Evolutionary conservation across 2,113 vertebrate genomes (phyloP), one percentile per base, ranked within the genome.

Genomic region (Dryoscopus gambensis): DNA sequence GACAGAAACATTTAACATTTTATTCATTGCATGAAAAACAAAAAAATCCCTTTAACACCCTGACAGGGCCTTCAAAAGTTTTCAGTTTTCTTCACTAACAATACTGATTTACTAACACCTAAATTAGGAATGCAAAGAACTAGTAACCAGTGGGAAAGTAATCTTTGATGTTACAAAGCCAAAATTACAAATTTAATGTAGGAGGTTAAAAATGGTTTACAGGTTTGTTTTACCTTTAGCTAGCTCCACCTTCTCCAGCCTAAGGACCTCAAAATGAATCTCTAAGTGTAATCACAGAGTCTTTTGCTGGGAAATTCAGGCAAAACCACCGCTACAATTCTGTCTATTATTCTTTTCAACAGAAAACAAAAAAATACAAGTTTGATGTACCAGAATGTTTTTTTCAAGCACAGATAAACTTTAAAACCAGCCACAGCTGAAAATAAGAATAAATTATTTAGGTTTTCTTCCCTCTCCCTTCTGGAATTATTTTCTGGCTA

Each of bases 1-100:
- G 40, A 30, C 12, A 63, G 75, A 39, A 19, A 3, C 2, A 44
- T 81, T 65, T 68, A 87, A 40, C 23, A n/a, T 90, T 78, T 15
- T 21, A 63, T 82, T 64, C 64, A 25, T 24, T 46, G 7, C 2
- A 39, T 33, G 6, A 5, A 55, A 80, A 75, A 28, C 2, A 39
- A 60, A 78, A 79, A 4, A 62, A n/a, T 50, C 15, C 57, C 9
- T 63, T 86, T 56, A 40, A 35, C 5, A 74, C 3, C 6, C 27
- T 37, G 3, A 21, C 0, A 0, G 21, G 24, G 4, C 0, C 3
- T 86, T 90, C 33, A 30, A 23, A 86, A 80, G 7, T 21, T 10
- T 60, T 73, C 46, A 2, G 4, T 60, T 91, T 76, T 80, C 49
- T 60, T 84, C 46, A 13, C 9, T 56, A 14, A 47, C 7, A 69